Conservation (phyloP, 2,797 vertebrate species). For the Chloroceryle amazona region DNA sequence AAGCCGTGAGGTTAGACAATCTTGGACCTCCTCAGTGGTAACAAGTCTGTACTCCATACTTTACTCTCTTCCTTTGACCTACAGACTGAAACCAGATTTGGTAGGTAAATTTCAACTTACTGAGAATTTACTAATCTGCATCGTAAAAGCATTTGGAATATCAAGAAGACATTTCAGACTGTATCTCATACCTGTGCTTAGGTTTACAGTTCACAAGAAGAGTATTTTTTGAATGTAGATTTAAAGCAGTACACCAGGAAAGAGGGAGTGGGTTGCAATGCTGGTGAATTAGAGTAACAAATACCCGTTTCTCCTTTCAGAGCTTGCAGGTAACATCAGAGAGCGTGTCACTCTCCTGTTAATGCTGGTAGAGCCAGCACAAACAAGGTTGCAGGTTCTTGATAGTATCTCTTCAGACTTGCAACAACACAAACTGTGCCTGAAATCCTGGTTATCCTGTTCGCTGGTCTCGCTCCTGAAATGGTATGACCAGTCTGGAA, state of each 20-base stretch:
- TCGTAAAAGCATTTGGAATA: background rate
- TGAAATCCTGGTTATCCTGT: constrained; percentile 44
- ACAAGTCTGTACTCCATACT: constrained; percentile 86
- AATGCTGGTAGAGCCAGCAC: background rate
- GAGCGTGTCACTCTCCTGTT: background rate
- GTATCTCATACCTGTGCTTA: background rate
- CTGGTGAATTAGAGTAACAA: constrained; percentile 8
- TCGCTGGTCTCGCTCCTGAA: background rate
- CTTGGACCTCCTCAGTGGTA: constrained; percentile 89
- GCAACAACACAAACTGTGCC: constrained; percentile 22
- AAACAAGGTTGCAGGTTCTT: constrained; percentile 20
- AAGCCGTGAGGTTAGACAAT: constrained; percentile 92
- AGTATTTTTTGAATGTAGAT: background rate
- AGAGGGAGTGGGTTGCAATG: background rate
- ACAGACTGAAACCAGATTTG: constrained; percentile 89
- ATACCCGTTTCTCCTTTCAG: background rate
- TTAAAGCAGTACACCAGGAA: background rate
- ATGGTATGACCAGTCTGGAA: constrained; percentile 27
- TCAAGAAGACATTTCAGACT: background rate
- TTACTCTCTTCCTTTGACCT: constrained; percentile 86
- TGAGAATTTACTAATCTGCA: background rate
- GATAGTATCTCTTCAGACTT: constrained; percentile 40
- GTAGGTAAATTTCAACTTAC: constrained; percentile 78
- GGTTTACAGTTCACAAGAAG: background rate
- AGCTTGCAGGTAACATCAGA: background rate